Conservation (phyloP, 2,113 vertebrate species). For the Chamaea fasciata region DNA sequence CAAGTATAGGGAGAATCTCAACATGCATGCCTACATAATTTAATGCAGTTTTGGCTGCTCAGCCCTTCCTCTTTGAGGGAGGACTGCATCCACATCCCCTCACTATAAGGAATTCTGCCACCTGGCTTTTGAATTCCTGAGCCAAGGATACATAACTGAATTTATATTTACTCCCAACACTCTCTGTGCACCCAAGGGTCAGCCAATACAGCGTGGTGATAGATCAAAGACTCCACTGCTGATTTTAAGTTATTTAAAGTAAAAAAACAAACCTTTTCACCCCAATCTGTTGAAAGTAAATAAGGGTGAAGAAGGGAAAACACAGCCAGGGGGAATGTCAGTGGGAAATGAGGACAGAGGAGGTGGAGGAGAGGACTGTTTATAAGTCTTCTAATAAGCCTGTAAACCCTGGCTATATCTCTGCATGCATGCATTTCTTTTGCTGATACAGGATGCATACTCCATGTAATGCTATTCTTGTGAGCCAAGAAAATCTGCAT, state of each 20-base stretch:
- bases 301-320: constrained; percentile 18
- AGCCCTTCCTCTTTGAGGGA: not conserved
- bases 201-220: not conserved
- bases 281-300: constrained; percentile 23
- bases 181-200: not conserved
- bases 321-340: constrained; percentile 45
- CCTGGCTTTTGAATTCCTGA: not conserved
- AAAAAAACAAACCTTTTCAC: constrained; percentile 38
- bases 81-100: not conserved
- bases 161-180: not conserved
- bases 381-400: constrained; percentile 22
- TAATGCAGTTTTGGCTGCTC: not conserved
- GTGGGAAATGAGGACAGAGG: not conserved
- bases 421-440: constrained; percentile 11
- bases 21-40: rapidly evolving
- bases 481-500: constrained; percentile 54
- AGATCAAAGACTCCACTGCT: not conserved
- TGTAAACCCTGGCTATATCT: not conserved
- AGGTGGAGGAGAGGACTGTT: not conserved
- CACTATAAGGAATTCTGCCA: not conserved
- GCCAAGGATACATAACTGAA: not conserved
- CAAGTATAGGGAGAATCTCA: not conserved
- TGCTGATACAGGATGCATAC: constrained; percentile 12
- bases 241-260: constrained; percentile 36
- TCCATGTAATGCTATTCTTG: constrained; percentile 38